Base-by-base conservation (phyloP, 2,888 invertebrate genomes). In the Linyphia triangularis region DNA sequence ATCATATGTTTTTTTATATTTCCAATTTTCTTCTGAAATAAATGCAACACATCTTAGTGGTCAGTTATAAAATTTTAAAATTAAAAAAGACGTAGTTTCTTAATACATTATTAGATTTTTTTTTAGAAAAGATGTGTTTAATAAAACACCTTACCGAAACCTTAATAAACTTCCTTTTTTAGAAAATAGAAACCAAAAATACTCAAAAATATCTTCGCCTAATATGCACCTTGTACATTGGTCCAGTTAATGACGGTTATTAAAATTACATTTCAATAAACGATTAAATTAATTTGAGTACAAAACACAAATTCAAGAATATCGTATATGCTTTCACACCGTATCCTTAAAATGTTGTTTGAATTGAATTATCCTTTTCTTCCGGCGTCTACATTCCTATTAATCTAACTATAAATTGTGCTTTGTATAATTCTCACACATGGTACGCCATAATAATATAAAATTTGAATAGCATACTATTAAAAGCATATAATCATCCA, bases 361-460 rank as follows among this genome's bases (percentile, higher is more conserved):
- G 16, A 37, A 22, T 81, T 33, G 26, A 57, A 81, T 51, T 1
- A 51, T 10, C 0, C 13, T 1, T 0, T 33, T 9, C n/a, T n/a
- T 51, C n/a, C 51, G 69, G 69, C 57, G 69, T 69, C 37, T 57
- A 43, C 57, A n/a, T 57, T 28, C 37, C 30, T 51, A 77, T 19
- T 19, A 33, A 28, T 85, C 78, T 78, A 85, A 30, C 70, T 85
- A 85, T n/a, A 24, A 69, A 59, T 78, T 85, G 85, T 85, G 78
- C 85, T 26, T 24, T 40, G 9, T 26, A 65, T 24, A 24, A 24
- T 77, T 85, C 85, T 63, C 63, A 78, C 37, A 63, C 85, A 69
- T 61, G 63, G 59, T 24, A 16, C 28, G 28, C 30, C 22, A 70
- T 40, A 13, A n/a, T 16, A 51, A 51, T 2, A 5, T 9, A 2